Evolutionary conservation across 2,113 vertebrate genomes (phyloP).

Genomic region (Hyla sarda): DNA sequence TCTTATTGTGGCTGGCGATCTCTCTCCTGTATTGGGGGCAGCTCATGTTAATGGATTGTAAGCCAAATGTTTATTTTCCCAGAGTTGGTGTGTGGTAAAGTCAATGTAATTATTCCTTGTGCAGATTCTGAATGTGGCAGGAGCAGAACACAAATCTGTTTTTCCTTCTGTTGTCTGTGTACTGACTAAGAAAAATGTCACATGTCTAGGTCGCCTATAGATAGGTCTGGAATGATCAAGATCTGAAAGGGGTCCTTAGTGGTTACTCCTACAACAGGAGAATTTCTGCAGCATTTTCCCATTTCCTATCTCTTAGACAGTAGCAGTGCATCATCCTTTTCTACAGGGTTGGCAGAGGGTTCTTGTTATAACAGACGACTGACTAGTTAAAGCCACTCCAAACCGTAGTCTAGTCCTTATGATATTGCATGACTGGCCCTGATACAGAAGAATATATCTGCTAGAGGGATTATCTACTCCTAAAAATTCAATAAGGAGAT

Average conservation of each 20-base stretch:
- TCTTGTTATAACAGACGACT: background rate
- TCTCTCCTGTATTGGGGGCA: no score
- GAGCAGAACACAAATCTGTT: background rate
- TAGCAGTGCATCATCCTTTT: background rate
- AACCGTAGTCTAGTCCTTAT: background rate
- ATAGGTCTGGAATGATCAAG: background rate
- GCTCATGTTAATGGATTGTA: no score
- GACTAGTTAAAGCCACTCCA: background rate
- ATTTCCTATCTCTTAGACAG: background rate
- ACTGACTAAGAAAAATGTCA: background rate
- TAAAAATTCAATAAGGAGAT: no score
- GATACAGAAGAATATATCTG: no score
- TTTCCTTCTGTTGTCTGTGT: background rate
- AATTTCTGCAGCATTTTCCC: background rate
- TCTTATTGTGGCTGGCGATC: no score
- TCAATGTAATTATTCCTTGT: conserved; percentile 2
- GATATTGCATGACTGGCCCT: background rate
- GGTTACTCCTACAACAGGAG: background rate
- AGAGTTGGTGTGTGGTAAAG: background rate
- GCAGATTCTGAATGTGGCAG: conserved; percentile 16
- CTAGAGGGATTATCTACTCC: no score
- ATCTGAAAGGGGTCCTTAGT: no score
- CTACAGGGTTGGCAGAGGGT: background rate
- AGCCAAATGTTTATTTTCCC: no score
- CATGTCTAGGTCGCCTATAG: background rate